phyloP scores from a whole-genome alignment of 1,140 invertebrate species.

The Leptinotarsa defecta region DNA sequence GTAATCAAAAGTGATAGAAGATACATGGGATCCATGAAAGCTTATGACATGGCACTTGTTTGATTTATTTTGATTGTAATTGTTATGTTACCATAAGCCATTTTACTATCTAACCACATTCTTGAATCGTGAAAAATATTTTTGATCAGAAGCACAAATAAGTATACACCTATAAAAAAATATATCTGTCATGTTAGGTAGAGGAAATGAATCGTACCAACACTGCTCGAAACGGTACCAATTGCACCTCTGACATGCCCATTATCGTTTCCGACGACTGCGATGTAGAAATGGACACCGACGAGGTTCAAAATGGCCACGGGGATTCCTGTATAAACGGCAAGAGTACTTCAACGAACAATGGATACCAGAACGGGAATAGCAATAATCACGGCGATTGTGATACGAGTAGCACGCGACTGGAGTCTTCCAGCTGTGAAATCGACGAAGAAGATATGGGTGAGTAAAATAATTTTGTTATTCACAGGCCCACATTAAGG shows the following conservation, averaged over 20 bases:
- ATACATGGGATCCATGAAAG: too few relatives aligned
- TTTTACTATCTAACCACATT: too few relatives aligned
- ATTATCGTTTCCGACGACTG: conserved; percentile 52
- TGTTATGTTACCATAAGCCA: too few relatives aligned
- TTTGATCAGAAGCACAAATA: too few relatives aligned
- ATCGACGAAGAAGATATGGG: conserved; percentile 71
- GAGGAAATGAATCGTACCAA: conserved; percentile 64
- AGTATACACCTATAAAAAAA: too few relatives aligned
- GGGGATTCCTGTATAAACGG: conserved; percentile 45
- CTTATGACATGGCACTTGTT: too few relatives aligned
- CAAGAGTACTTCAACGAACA: conserved; percentile 53
- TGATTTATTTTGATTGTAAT: too few relatives aligned
- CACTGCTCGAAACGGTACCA: conserved; percentile 59
- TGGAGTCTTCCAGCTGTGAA: conserved; percentile 49
- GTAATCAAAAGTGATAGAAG: too few relatives aligned
- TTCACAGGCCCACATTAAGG: background rate
- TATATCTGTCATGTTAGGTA: conserved; percentile 42
- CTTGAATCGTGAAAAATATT: too few relatives aligned
- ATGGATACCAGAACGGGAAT: conserved; percentile 72
- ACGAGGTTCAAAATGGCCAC: conserved; percentile 55
- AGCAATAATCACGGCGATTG: conserved; percentile 44
- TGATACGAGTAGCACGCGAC: conserved; percentile 22
- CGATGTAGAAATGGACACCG: conserved; percentile 65
- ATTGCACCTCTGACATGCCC: conserved; percentile 27
- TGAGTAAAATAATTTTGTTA: conserved; percentile 50